phyloP scores from a whole-genome alignment of 1,140 invertebrate genomes.

The Apis mellifera region Amel_HAv3.1 CM009932.2:8312001-8312500 shows the following conservation, averaged over 20 bases:
- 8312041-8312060: too few relatives aligned
- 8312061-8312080: too few relatives aligned
- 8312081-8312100: too few relatives aligned
- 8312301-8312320: slow-evolving; percentile 22
- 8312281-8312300: too few relatives aligned
- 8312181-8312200: background rate
- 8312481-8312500: slow-evolving; percentile 35
- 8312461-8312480: slow-evolving; percentile 53
- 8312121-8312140: too few relatives aligned
- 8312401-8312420: too few relatives aligned
- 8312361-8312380: slow-evolving; percentile 35
- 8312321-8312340: slow-evolving; percentile 45
- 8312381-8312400: slow-evolving; percentile 56
- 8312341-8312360: background rate
- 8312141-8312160: slow-evolving; percentile 21
- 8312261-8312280: slow-evolving; percentile 7
- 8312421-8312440: slow-evolving; percentile 15
- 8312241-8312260: background rate
- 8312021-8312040: too few relatives aligned
- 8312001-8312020: too few relatives aligned
- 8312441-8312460: slow-evolving; percentile 46
- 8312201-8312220: background rate
- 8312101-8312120: too few relatives aligned
- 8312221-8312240: background rate
- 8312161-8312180: background rate